A percentile compares a stretch with the other conserved stretches of the same genome.
Conservation (phyloP, 92 coral and sea anemone genomes). For the Galaxea fascicularis region DNA sequence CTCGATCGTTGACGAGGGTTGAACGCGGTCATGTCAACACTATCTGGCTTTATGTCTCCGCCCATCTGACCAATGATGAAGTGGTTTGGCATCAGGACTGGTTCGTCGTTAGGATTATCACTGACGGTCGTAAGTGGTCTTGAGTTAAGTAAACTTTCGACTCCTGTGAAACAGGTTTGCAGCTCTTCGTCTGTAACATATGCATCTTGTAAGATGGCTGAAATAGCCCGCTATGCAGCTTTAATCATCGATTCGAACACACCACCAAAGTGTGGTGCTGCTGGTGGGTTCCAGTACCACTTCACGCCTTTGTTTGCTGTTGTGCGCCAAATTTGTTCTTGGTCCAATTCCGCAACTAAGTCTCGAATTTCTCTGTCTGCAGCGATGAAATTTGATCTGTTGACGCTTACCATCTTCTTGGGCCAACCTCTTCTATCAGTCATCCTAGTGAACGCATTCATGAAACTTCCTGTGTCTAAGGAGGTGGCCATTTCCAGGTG, state of each 20-base stretch:
- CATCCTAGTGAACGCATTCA: slow-evolving; percentile 46
- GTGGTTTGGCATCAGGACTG: slow-evolving; percentile 61
- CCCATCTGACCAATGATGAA: slow-evolving; percentile 67
- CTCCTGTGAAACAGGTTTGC: slow-evolving; percentile 44
- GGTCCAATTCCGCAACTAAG: slow-evolving; percentile 19
- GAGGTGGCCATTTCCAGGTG: slow-evolving; percentile 71
- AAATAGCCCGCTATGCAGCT: slow-evolving; percentile 65
- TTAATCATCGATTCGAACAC: slow-evolving; percentile 68
- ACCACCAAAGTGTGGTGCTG: slow-evolving; percentile 75
- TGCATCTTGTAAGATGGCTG: slow-evolving; percentile 44
- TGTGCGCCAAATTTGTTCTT: slow-evolving; percentile 22
- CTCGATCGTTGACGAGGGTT: slow-evolving; percentile 55
- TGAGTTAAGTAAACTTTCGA: slow-evolving; percentile 56
- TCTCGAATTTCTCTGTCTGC: slow-evolving; percentile 31
- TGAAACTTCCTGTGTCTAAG: slow-evolving; percentile 43
- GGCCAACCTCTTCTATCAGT: slow-evolving; percentile 71
- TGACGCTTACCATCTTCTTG: slow-evolving; percentile 68
- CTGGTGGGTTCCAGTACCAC: slow-evolving; percentile 73
- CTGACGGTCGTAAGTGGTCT: slow-evolving; percentile 56
- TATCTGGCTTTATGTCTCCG: slow-evolving; percentile 56
- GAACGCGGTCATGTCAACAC: slow-evolving; percentile 48
- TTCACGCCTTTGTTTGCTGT: slow-evolving; percentile 48
- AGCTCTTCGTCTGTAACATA: slow-evolving; percentile 60
- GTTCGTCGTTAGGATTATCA: slow-evolving; percentile 55
- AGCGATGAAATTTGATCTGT: slow-evolving; percentile 60